Evolutionary conservation across 2,888 invertebrate species (phyloP).

Genomic region (Carcina quercana): DNA sequence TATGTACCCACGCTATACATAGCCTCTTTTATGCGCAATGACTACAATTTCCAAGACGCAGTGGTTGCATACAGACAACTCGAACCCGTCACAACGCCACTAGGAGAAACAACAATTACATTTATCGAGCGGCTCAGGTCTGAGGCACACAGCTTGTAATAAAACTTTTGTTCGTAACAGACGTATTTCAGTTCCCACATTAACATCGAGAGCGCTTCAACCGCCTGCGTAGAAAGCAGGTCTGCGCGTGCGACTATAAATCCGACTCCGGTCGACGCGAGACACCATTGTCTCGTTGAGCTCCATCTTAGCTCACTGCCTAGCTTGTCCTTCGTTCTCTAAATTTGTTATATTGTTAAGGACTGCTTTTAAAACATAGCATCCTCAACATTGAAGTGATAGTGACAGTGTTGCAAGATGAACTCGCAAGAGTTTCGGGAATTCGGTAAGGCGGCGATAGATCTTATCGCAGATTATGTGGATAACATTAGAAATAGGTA

Average conservation of each 20-base stretch:
- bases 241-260: slow-evolving; percentile 47
- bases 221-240: slow-evolving; percentile 52
- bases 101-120: too few species aligned
- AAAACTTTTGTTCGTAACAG: too few species aligned
- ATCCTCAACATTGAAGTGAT: slow-evolving; percentile 14
- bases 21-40: too few species aligned
- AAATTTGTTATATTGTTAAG: background rate
- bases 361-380: slow-evolving; percentile 1
- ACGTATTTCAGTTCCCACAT: slow-evolving; percentile 5
- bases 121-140: too few species aligned
- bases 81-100: too few species aligned
- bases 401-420: slow-evolving; percentile 77
- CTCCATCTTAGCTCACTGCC: slow-evolving; percentile 39
- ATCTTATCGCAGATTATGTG: slow-evolving; percentile 93
- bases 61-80: too few species aligned
- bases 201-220: slow-evolving; percentile 16
- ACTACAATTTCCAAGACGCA: too few species aligned
- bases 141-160: too few species aligned
- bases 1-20: too few species aligned
- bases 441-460: slow-evolving; percentile 90
- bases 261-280: slow-evolving; percentile 37
- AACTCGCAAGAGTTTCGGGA: slow-evolving; percentile 85
- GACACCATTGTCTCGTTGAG: slow-evolving; percentile 55
- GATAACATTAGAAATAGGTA: slow-evolving; percentile 88
- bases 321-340: slow-evolving; percentile 2